Evolutionary conservation across 2,888 invertebrate genomes (phyloP), one percentile per base, ranked within the genome.

Genomic region (Chrysolina americana): DNA sequence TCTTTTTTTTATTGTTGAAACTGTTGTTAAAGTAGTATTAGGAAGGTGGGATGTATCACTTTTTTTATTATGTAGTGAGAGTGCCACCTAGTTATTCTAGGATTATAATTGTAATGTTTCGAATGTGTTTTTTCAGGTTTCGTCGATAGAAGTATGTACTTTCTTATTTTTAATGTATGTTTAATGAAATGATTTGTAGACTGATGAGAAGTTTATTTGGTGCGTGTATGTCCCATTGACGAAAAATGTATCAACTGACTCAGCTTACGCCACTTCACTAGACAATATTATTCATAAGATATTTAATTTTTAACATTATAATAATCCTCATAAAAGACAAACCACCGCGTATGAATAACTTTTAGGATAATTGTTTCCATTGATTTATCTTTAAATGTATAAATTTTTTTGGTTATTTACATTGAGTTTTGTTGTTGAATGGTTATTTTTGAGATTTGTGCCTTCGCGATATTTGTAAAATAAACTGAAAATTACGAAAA

Each of bases 391-490:
- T 48, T 66, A 36, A 79, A 78, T 73, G 75, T 78, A 79, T 79
- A 78, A 66, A 48, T 48, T 82, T 77, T n/a, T 78, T 74, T 78
- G 77, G 77, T 82, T 80, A 74, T 70, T 76, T 77, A 78, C 77
- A 79, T 78, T 79, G 74, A 79, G 78, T 80, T 82, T 81, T 78
- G 81, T 83, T 83, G 82, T 85, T 85, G 82, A 81, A 82, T 85
- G 83, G 84, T 86, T 85, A 85, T 83, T 85, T 85, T 85, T 85
- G 86, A 85, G 84, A 86, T 85, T 86, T 86, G 86, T 86, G 86
- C 86, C 86, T 86, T 86, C 81, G 85, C 86, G 80, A 86, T 83
- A 84, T 85, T 86, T 86, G 81, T 86, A 85, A 86, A 86, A 85
- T 85, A 84, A 85, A 85, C 21, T 65, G 44, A 74, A 74, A 76